A percentile compares a stretch with the other conserved stretches of the same genome.
Conservation (phyloP, 2,797 vertebrate genomes). For the Urocyon cinereoargenteus region DNA sequence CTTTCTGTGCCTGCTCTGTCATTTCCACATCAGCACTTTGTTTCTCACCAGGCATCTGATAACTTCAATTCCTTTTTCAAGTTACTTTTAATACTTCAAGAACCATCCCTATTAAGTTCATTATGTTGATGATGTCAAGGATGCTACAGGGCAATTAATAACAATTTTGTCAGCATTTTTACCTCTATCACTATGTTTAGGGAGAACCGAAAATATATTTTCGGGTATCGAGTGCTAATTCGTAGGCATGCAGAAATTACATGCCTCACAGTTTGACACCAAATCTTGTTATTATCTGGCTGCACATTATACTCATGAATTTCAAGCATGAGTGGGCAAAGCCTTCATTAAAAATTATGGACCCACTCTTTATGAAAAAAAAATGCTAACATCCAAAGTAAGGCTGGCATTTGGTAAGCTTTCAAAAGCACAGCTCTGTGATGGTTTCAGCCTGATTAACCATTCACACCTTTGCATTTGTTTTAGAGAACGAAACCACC, state of each 20-base stretch:
- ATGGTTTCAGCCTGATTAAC: constrained; percentile 70
- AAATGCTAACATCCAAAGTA: constrained; percentile 66
- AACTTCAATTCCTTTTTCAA: not conserved
- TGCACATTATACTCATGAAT: constrained; percentile 61
- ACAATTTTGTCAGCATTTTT: constrained; percentile 32
- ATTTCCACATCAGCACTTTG: constrained; percentile 8
- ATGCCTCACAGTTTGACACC: constrained; percentile 72
- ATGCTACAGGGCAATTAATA: constrained; percentile 33
- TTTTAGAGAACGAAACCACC: constrained; percentile 54
- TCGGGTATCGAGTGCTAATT: constrained; percentile 46
- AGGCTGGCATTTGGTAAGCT: constrained; percentile 53
- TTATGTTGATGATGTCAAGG: constrained; percentile 17
- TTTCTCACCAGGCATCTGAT: constrained; percentile 27
- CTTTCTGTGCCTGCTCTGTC: not conserved
- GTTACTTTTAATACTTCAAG: not conserved
- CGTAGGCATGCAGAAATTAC: constrained; percentile 25
- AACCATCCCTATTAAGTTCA: constrained; percentile 16
- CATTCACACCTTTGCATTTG: constrained; percentile 55
- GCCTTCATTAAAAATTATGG: constrained; percentile 77
- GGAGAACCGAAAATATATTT: constrained; percentile 20
- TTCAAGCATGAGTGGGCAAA: constrained; percentile 67
- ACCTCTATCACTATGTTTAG: not conserved
- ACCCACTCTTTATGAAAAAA: constrained; percentile 15
- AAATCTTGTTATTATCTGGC: constrained; percentile 73
- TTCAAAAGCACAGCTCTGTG: constrained; percentile 66